Evolutionary conservation across 2,888 invertebrate species (phyloP).

Genomic region (Phragmatobia fuliginosa): DNA sequence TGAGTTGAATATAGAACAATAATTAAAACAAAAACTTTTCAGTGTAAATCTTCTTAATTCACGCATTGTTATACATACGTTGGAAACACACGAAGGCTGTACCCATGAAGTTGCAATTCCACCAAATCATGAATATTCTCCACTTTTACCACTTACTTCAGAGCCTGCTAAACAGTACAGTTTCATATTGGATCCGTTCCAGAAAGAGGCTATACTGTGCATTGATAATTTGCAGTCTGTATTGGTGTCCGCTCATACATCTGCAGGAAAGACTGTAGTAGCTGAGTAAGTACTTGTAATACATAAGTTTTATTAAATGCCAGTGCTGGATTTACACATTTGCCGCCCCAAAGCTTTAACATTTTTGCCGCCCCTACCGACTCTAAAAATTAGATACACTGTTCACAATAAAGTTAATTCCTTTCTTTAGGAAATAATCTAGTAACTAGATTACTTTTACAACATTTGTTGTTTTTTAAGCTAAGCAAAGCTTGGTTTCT

Average conservation of each 20-base stretch:
- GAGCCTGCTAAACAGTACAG: conserved; percentile 97
- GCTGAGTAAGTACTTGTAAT: conserved; percentile 96
- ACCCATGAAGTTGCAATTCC: conserved; percentile 98
- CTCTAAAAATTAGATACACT: too few relatives aligned
- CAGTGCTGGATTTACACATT: too few relatives aligned
- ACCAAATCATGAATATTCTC: conserved; percentile 92
- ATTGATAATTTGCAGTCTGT: conserved; percentile 99
- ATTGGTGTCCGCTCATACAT: conserved; percentile 99
- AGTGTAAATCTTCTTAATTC: conserved; percentile 92
- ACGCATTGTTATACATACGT: conserved; percentile 94
- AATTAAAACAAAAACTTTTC: conserved; percentile 38
- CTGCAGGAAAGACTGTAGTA: conserved; percentile 99
- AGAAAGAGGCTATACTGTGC: conserved; percentile 98
- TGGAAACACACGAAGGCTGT: conserved; percentile 97
- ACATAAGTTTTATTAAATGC: too few relatives aligned
- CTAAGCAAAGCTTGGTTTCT: too few relatives aligned
- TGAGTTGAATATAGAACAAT: not conserved
- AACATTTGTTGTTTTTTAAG: too few relatives aligned
- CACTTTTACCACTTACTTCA: conserved; percentile 83
- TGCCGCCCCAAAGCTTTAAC: too few relatives aligned
- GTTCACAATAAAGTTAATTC: too few relatives aligned
- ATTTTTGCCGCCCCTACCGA: too few relatives aligned
- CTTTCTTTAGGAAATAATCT: too few relatives aligned
- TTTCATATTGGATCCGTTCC: conserved; percentile 98
- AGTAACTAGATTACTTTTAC: too few relatives aligned